Evolutionary conservation across 2,888 invertebrate species (phyloP).

Genomic region (Polyommatus iphigenia): DNA sequence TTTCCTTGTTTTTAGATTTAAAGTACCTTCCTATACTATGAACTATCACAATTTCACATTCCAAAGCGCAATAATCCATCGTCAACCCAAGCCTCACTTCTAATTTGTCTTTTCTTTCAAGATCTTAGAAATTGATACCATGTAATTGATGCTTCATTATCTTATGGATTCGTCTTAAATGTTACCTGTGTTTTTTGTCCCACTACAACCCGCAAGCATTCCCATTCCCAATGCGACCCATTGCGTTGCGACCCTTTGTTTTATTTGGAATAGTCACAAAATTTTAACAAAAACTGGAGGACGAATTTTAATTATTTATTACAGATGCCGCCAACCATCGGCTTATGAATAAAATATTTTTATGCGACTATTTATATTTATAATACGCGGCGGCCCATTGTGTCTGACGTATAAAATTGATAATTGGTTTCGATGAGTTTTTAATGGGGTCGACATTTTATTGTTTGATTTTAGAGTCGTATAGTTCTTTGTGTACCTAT

Average conservation of each 20-base stretch:
- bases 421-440: slow-evolving; percentile 16
- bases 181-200: slow-evolving; percentile 48
- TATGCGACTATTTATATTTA: slow-evolving; percentile 39
- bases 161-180: slow-evolving; percentile 37
- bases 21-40: background rate
- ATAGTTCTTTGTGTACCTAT: background rate
- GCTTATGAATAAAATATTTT: slow-evolving; percentile 49
- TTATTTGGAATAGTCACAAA: slow-evolving; percentile 55
- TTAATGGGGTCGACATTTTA: slow-evolving; percentile 31
- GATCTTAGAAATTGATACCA: slow-evolving; percentile 4
- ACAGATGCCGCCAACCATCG: slow-evolving; percentile 45
- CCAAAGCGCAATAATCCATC: background rate
- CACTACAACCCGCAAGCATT: slow-evolving; percentile 48
- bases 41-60: background rate
- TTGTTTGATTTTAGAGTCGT: slow-evolving; percentile 19
- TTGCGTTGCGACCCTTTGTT: slow-evolving; percentile 47
- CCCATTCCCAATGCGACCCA: slow-evolving; percentile 55
- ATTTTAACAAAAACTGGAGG: slow-evolving; percentile 53
- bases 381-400: slow-evolving; percentile 36
- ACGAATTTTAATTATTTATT: slow-evolving; percentile 53
- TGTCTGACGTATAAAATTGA: slow-evolving; percentile 25
- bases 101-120: background rate
- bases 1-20: background rate
- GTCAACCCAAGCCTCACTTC: background rate
- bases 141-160: slow-evolving; percentile 28